Evolutionary conservation across 2,113 vertebrate genomes (phyloP).

Genomic region (Neoarius graeffei): DNA sequence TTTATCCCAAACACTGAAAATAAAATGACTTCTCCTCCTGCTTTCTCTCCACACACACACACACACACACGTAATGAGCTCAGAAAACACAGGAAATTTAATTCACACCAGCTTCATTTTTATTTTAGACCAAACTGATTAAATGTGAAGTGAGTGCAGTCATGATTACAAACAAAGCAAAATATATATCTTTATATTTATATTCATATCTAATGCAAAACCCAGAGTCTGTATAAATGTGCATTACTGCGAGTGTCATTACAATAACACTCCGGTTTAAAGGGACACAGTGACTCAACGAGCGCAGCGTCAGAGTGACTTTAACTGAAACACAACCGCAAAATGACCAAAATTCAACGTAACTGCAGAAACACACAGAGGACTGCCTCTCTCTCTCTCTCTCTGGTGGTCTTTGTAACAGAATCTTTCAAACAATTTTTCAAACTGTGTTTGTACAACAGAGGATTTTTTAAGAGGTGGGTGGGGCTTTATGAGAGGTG

Average conservation of each 20-base stretch:
- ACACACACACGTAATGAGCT: background rate
- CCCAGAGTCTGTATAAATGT: background rate
- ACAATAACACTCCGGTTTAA: background rate
- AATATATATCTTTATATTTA: background rate
- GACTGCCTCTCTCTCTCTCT: background rate
- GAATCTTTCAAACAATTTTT: too few relatives aligned
- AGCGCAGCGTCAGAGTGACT: background rate
- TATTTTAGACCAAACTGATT: background rate
- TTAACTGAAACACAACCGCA: background rate
- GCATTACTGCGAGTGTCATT: background rate
- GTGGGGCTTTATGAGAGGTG: background rate
- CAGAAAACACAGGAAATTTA: background rate
- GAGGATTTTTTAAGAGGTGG: background rate
- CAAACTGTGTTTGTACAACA: too few relatives aligned
- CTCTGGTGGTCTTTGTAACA: background rate
- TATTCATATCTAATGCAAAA: background rate
- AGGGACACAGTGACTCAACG: background rate
- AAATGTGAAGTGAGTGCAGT: background rate
- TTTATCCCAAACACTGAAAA: background rate
- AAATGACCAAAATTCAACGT: background rate
- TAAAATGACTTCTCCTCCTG: background rate
- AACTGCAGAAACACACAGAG: background rate
- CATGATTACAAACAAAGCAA: background rate
- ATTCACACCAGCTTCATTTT: background rate
- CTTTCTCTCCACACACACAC: background rate